Evolutionary conservation across 2,113 vertebrate genomes (phyloP).

Genomic region (Hassar affinis): DNA sequence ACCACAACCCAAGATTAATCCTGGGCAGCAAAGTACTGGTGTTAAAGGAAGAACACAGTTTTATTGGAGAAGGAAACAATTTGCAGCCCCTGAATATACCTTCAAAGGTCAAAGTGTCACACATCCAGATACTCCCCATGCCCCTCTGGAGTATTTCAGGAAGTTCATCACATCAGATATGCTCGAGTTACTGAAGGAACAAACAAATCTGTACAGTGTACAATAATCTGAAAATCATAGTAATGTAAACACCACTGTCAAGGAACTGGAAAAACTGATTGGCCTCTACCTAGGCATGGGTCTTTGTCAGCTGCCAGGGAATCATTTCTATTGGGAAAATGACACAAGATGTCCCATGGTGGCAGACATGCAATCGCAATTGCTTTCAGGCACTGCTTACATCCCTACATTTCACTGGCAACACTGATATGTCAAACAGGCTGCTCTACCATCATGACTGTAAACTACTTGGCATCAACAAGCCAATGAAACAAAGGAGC

Average conservation of each 20-base stretch:
- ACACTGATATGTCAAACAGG: slow-evolving; percentile 17
- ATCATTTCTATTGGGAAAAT: slow-evolving; percentile 7
- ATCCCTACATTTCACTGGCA: slow-evolving; percentile 15
- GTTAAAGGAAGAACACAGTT: too few species aligned
- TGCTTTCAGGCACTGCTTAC: background rate
- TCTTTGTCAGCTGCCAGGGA: slow-evolving; percentile 13
- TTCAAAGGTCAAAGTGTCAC: background rate
- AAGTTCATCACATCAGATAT: background rate
- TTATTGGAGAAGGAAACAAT: too few species aligned
- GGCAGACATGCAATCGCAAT: too few species aligned
- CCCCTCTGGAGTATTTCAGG: background rate
- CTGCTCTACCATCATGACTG: too few species aligned
- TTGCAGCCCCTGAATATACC: background rate
- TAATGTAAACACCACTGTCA: slow-evolving; percentile 17
- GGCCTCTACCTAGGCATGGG: slow-evolving; percentile 9
- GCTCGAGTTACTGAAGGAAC: background rate
- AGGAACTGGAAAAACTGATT: background rate
- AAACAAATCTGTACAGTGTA: slow-evolving; percentile 10
- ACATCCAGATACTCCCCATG: background rate
- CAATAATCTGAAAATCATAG: background rate
- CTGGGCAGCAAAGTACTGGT: too few species aligned
- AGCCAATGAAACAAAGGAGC: too few species aligned
- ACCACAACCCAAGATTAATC: too few species aligned
- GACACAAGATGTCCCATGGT: background rate
- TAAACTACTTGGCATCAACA: too few species aligned